A percentile compares a stretch with the other conserved stretches of the same genome.
phyloP scores from a whole-genome alignment of 2,888 invertebrate genomes.

The Drosophila phalerata region DNA sequence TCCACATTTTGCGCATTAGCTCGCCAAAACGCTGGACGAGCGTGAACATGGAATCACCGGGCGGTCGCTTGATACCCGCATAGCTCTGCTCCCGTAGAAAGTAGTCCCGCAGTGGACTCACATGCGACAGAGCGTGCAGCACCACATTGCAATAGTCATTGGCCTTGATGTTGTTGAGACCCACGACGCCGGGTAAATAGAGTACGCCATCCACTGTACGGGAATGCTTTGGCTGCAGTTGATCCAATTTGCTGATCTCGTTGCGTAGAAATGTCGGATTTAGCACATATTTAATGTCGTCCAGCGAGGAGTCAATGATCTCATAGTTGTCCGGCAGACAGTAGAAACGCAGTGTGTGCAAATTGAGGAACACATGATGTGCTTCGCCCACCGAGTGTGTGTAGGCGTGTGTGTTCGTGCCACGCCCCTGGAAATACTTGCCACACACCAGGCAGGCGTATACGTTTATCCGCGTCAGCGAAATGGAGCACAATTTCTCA shows the following conservation, averaged over 20 bases:
- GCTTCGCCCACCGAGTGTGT: constrained; percentile 99
- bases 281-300: constrained; percentile 99
- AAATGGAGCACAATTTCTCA: constrained; percentile 99
- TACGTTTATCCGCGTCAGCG: constrained; percentile 98
- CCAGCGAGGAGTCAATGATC: constrained; percentile 98
- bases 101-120: constrained; percentile 96
- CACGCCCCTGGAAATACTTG: constrained; percentile 98
- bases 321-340: constrained; percentile 99
- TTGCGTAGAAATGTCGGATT: constrained; percentile 97
- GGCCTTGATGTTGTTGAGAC: constrained; percentile 99
- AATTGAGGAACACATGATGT: constrained; percentile 98
- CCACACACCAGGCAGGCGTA: constrained; percentile 99
- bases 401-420: constrained; percentile 99
- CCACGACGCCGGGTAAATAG: constrained; percentile 98
- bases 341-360: constrained; percentile 98
- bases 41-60: constrained; percentile 97
- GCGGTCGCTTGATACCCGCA: constrained; percentile 94
- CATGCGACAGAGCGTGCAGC: constrained; percentile 97
- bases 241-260: constrained; percentile 94
- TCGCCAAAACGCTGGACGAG: constrained; percentile 97
- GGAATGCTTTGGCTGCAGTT: constrained; percentile 89
- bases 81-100: constrained; percentile 98
- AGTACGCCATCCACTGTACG: constrained; percentile 96
- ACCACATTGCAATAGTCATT: constrained; percentile 99
- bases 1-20: constrained; percentile 98